Evolutionary conservation across 1,140 invertebrate genomes (phyloP).

Genomic region (Zaprionus africanus): DNA sequence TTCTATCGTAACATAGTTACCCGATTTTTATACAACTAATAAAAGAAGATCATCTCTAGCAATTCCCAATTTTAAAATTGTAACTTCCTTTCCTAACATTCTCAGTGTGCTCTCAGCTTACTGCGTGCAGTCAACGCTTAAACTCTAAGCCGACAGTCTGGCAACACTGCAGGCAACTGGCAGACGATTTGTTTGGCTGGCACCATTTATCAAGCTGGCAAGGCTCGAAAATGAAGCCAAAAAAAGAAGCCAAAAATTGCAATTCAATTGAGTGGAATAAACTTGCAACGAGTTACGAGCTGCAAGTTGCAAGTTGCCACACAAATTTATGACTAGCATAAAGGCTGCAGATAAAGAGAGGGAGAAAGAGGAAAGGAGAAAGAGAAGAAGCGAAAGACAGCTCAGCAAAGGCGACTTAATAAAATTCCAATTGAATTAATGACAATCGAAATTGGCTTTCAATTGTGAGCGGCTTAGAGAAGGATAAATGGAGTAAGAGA

Average conservation of each 20-base stretch:
- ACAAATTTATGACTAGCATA: slow-evolving; percentile 63
- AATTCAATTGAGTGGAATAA: slow-evolving; percentile 82
- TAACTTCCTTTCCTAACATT: background rate
- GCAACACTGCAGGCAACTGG: slow-evolving; percentile 21
- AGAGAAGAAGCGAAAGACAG: background rate
- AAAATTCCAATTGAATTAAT: slow-evolving; percentile 72
- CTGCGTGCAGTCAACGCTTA: background rate
- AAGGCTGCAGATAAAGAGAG: background rate
- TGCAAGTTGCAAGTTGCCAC: slow-evolving; percentile 33
- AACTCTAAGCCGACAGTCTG: slow-evolving; percentile 2
- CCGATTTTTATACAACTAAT: no score
- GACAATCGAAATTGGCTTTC: slow-evolving; percentile 68
- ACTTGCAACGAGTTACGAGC: slow-evolving; percentile 52
- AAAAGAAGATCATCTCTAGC: no score
- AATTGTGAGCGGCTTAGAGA: slow-evolving; percentile 28
- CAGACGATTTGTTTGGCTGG: slow-evolving; percentile 37
- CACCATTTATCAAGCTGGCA: slow-evolving; percentile 39
- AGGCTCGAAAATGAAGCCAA: slow-evolving; percentile 5
- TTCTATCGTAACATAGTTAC: no score
- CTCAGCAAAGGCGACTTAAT: slow-evolving; percentile 47
- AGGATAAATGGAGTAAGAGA: background rate
- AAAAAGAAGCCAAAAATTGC: slow-evolving; percentile 51
- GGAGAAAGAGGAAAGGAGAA: background rate
- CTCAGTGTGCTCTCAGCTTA: background rate
- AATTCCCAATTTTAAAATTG: background rate